phyloP scores from a whole-genome alignment of 1,140 invertebrate species.

The Solenopsis invicta region DNA sequence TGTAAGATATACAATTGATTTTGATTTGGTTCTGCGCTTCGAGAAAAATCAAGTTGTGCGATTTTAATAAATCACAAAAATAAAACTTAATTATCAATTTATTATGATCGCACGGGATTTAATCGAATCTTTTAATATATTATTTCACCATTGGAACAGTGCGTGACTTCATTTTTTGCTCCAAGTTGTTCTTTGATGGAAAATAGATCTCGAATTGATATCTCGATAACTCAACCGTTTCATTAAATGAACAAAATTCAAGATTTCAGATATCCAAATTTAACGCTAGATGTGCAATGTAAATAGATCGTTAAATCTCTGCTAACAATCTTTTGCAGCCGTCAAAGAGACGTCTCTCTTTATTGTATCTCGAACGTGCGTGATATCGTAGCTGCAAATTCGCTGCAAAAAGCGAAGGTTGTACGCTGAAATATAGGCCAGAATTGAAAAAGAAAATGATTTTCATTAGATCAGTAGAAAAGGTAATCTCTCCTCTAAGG shows the following conservation, averaged over 20 bases:
- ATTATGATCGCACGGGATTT: not conserved
- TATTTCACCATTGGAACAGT: not conserved
- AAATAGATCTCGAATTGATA: not conserved
- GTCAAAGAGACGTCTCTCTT: not conserved
- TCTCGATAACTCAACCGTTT: not conserved
- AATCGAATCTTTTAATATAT: not conserved
- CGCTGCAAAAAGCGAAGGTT: slow-evolving; percentile 11
- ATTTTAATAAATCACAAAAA: slow-evolving; percentile 1
- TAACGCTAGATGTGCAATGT: not conserved
- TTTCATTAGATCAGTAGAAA: not conserved
- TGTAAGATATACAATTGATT: not conserved
- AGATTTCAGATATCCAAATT: not conserved
- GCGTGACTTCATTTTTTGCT: too few species aligned
- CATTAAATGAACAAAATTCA: not conserved
- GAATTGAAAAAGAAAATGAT: slow-evolving; percentile 54
- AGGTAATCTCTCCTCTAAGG: slow-evolving; percentile 31
- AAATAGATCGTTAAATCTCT: slow-evolving; percentile 4
- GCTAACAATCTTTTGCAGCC: not conserved
- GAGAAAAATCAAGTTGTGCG: not conserved
- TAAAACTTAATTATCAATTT: not conserved
- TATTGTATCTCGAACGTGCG: not conserved
- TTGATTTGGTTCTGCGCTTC: not conserved
- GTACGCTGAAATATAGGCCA: not conserved
- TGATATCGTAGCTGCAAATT: not conserved
- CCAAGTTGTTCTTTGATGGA: not conserved